Base-by-base conservation (phyloP, 2,888 invertebrate species). In the Pandemis heparana region DNA sequence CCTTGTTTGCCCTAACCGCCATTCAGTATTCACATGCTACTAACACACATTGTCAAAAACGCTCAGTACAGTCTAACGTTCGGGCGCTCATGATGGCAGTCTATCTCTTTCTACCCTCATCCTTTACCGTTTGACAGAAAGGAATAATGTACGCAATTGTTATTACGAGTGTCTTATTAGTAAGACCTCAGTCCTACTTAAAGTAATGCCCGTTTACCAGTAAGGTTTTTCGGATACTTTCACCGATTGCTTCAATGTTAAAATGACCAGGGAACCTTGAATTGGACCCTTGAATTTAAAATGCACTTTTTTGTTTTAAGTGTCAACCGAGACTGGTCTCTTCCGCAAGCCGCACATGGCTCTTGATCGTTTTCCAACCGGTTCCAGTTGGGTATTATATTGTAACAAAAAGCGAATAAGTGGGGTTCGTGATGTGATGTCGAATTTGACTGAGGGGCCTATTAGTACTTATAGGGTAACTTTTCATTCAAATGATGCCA, bases 281-380 rank as follows among this genome's bases (percentile, higher is more conserved):
- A 23, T 64, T 12, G 73, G 68, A 48, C 59, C 68, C 68, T 73
- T 66, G 65, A 67, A 39, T 64, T 67, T 48, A 48, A 73, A 48
- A 63, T 14, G 38, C n/a, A 46, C 23, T 51, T 65, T 65, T 60
- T 56, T 73, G 23, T 61, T 56, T 48, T 51, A 14, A 56, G 53
- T 68, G 68, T 63, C 48, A 71, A 39, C 59, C 41, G 39, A 65
- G 65, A 60, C 65, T 53, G 65, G 62, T 23, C 56, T 32, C 73
- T 74, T 74, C 70, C 70, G 74, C 48, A 61, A 72, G 62, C 41
- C 68, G 43, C 70, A 65, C 61, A 60, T 60, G 60, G 59, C 67
- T 68, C 64, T 39, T 61, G 18, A 48, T 64, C 62, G 38, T 14
- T 51, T 65, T 71, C 23, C 4, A 38, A 75, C 75, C 68, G 56